These are phyloP conservation scores for Flabesymbios commensalis DNA, from an alignment of 2,888 invertebrate genomes.

Conservation along the genomic window DNA sequence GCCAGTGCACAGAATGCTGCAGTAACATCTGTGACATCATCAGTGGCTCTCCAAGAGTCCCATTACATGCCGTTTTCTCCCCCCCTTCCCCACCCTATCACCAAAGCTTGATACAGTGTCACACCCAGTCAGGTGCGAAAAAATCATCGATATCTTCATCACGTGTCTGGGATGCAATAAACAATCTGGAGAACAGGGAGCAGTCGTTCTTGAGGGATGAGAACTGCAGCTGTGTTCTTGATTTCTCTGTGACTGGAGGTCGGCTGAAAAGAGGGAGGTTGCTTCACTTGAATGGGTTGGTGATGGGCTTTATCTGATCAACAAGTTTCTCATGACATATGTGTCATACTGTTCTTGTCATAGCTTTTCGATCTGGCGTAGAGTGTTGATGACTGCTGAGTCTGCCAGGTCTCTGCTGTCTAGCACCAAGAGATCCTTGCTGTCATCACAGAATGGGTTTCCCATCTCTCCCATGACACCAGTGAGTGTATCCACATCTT, in stretches of 20 bases:
- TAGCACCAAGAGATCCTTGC: not conserved
- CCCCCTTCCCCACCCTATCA: too few relatives aligned
- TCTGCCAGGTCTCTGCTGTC: not conserved
- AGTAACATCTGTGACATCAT: too few relatives aligned
- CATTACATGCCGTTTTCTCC: too few relatives aligned
- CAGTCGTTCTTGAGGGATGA: conserved; percentile 15
- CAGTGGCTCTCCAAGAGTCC: too few relatives aligned
- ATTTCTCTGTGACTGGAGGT: too few relatives aligned
- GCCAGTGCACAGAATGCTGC: too few relatives aligned
- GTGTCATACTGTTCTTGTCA: not conserved
- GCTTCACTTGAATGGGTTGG: too few relatives aligned
- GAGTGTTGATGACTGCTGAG: not conserved
- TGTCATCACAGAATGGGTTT: conserved; percentile 20
- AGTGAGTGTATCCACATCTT: conserved; percentile 16
- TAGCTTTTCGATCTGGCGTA: not conserved
- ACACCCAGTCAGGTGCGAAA: conserved; percentile 27
- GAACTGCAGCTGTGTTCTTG: too few relatives aligned
- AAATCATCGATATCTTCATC: conserved; percentile 21
- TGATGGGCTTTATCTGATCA: too few relatives aligned
- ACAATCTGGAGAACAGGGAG: conserved; percentile 18
- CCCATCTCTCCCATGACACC: conserved; percentile 14
- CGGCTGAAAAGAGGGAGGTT: too few relatives aligned
- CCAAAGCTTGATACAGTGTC: conserved; percentile 25
- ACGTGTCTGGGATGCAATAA: conserved; percentile 19
- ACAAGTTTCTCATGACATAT: not conserved